A percentile compares a stretch with the other conserved stretches of the same genome.
Conservation (phyloP, 2,888 invertebrate species). For the Synergus itoensis region DNA sequence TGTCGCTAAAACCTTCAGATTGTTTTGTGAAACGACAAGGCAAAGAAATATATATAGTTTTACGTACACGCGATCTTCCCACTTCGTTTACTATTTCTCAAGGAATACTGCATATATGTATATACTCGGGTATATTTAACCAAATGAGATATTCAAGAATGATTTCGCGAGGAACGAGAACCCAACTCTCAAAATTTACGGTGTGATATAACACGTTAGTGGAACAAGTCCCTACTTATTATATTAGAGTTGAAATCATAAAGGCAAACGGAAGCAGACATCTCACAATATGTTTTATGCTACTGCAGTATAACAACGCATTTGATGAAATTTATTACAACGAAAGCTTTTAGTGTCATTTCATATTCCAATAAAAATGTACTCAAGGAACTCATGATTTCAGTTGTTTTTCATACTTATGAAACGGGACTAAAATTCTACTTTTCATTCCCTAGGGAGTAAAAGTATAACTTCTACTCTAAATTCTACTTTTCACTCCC, state of each 20-base stretch:
- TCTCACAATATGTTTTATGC: too few relatives aligned
- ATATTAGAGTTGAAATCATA: background rate
- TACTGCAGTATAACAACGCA: too few relatives aligned
- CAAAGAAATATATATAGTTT: background rate
- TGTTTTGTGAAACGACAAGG: background rate
- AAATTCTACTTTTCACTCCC: too few relatives aligned
- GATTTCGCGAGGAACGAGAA: background rate
- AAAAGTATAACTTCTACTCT: too few relatives aligned
- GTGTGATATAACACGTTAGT: background rate
- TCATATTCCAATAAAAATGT: too few relatives aligned
- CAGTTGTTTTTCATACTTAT: too few relatives aligned
- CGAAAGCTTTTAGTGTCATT: too few relatives aligned
- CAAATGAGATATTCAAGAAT: constrained; percentile 2
- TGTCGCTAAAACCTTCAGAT: background rate
- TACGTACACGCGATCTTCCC: constrained; percentile 18
- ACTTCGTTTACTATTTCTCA: constrained; percentile 12
- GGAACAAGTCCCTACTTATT: background rate
- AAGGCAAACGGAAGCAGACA: too few relatives aligned
- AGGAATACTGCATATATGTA: background rate
- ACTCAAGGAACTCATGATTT: too few relatives aligned
- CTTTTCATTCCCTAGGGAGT: too few relatives aligned
- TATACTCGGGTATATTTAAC: background rate
- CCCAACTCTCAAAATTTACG: background rate
- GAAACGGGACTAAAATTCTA: too few relatives aligned
- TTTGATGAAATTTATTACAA: too few relatives aligned